Evolutionary conservation across 2,797 vertebrate genomes (phyloP).

Genomic region (Xenentodon cancila): DNA sequence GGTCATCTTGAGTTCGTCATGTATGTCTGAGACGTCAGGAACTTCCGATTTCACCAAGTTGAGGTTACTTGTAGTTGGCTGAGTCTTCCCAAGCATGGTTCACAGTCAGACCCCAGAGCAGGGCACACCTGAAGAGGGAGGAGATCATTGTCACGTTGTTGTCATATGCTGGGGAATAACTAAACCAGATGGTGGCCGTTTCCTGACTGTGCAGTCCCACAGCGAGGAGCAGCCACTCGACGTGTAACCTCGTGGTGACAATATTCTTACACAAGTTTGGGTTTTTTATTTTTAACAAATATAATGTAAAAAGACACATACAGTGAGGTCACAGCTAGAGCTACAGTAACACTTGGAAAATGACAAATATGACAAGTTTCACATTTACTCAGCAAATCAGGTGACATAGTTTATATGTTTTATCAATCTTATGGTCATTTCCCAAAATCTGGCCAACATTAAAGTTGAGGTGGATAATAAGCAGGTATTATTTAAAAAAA

Average conservation of each 20-base stretch:
- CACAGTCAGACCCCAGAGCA: conserved; percentile 40
- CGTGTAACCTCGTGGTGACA: conserved; percentile 7
- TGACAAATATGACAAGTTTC: too few species aligned
- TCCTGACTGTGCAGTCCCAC: conserved; percentile 12
- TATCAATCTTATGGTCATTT: too few species aligned
- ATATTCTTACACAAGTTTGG: background rate
- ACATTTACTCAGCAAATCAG: too few species aligned
- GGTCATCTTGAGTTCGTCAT: conserved; percentile 80
- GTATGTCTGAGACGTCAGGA: conserved; percentile 25
- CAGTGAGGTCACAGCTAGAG: background rate
- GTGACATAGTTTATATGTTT: too few species aligned
- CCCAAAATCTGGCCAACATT: too few species aligned
- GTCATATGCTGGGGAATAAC: background rate
- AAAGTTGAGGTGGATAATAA: too few species aligned
- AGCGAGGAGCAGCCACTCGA: conserved; percentile 2
- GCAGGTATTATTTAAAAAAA: too few species aligned
- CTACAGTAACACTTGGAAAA: too few species aligned
- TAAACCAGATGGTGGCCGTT: background rate
- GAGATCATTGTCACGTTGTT: background rate
- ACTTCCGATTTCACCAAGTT: conserved; percentile 83
- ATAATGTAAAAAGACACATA: background rate
- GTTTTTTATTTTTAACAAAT: background rate
- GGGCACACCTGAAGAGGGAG: conserved; percentile 64
- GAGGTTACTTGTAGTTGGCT: conserved; percentile 74
- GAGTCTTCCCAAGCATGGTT: conserved; percentile 82